Evolutionary conservation across 2,888 invertebrate species (phyloP).

Genomic region (Eilema caniola): DNA sequence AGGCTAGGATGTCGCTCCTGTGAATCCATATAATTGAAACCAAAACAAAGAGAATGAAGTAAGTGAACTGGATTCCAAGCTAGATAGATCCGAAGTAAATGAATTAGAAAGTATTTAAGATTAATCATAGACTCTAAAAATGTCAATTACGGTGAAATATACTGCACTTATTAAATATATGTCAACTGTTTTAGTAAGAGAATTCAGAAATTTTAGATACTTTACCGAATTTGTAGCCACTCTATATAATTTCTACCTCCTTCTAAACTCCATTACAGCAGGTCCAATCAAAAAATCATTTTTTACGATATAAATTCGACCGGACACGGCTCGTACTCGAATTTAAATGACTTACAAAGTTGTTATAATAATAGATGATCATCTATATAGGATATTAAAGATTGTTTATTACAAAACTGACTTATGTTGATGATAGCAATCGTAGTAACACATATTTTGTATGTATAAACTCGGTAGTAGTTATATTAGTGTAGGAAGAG

Average conservation of each 20-base stretch:
- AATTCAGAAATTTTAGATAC: background rate
- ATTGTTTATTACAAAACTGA: constrained; percentile 44
- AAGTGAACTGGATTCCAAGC: no score
- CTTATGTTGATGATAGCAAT: constrained; percentile 21
- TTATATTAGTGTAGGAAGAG: background rate
- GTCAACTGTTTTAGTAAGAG: no score
- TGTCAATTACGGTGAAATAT: no score
- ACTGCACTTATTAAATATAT: no score
- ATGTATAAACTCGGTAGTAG: background rate
- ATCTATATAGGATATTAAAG: constrained; percentile 43
- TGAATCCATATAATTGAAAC: no score
- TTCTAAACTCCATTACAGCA: constrained; percentile 75
- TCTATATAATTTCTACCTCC: constrained; percentile 64
- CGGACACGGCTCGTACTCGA: constrained; percentile 80
- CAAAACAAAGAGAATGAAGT: no score
- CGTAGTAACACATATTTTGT: constrained; percentile 11
- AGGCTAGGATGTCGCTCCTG: no score
- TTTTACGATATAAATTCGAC: constrained; percentile 83
- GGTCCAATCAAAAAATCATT: constrained; percentile 86
- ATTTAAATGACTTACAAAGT: constrained; percentile 76
- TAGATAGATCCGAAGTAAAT: no score
- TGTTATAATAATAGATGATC: constrained; percentile 66
- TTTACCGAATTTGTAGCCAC: constrained; percentile 47
- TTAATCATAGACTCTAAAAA: no score
- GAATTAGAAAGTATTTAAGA: background rate